Evolutionary conservation across 2,888 invertebrate genomes (phyloP).

Genomic region (Eristalis pertinax): DNA sequence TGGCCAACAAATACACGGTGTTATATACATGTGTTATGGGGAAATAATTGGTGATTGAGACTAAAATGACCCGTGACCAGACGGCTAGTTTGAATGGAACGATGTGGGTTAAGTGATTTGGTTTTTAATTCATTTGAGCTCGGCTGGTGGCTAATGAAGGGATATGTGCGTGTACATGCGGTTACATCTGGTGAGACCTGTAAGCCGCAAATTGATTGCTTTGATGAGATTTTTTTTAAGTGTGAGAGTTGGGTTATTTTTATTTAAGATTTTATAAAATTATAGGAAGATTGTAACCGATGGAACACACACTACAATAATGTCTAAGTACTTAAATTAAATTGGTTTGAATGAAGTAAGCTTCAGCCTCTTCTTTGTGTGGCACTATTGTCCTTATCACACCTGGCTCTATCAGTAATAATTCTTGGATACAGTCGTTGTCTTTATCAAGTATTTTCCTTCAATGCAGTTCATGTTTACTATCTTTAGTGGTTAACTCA

Average conservation of each 20-base stretch:
- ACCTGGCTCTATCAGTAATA: too few species aligned
- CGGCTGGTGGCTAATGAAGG: not conserved
- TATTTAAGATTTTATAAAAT: not conserved
- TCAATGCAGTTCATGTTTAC: too few species aligned
- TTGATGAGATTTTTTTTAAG: not conserved
- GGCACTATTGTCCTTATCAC: too few species aligned
- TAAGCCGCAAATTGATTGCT: not conserved
- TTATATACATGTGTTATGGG: not conserved
- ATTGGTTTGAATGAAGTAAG: too few species aligned
- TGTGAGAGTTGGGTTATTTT: not conserved
- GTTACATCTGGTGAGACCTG: not conserved
- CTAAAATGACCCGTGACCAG: not conserved
- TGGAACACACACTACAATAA: too few species aligned
- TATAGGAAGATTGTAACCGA: too few species aligned
- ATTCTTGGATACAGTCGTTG: too few species aligned
- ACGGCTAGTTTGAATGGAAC: not conserved
- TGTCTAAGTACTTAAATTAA: too few species aligned
- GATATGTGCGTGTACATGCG: not conserved
- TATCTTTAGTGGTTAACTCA: too few species aligned
- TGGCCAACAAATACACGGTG: not conserved
- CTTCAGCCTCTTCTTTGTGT: too few species aligned
- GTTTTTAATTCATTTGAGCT: not conserved
- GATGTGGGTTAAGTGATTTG: constrained; percentile 18
- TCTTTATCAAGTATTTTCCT: too few species aligned
- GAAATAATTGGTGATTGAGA: constrained; percentile 41